Base-by-base conservation (phyloP, 2,797 vertebrate species). In the Sebastes itinus region DNA sequence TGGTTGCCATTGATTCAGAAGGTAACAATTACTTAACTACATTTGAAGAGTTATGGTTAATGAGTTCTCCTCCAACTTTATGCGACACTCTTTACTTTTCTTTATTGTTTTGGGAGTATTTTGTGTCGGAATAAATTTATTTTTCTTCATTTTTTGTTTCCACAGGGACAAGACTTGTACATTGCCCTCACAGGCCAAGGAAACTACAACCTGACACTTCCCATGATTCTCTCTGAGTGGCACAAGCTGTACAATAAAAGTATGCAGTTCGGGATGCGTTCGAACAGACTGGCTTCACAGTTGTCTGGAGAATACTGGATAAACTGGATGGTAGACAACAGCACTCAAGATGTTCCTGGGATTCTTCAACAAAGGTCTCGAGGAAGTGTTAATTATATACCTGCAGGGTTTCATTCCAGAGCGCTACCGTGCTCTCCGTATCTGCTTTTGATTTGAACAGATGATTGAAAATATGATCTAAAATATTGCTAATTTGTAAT, bases 171-270 rank as follows among this genome's bases (percentile, higher is more conserved):
- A 20, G 86, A 82, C 2, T 1, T 89, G 12, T 84, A 83, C 72
- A 9, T 0, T 6, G 46, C 32, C 27, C 2, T 94, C 30, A 67
- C 62, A 4, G 75, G 78, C 7, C 52, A 42, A 46, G 20, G 6
- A 22, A 70, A 73, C 16, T 27, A 85, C 75, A 93, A 86, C 2
- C 84, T 92, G 23, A 95, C 94, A 3, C 90, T 94, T 62, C 83
- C 93, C 42, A 92, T 90, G 91, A 87, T 97, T 67, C 92, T 96
- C 32, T 90, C 90, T 6, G 93, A 94, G 83, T 96, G 95, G 95
- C 92, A 95, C 7, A 64, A 65, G 25, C 73, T 96, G 46, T 67
- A 18, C 6, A 87, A 75, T 16, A 72, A 69, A 49, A 87, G 63
- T 16, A 0, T 77, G 64, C 46, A 89, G n/a, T 89, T 94, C 23